Evolutionary conservation across 2,888 invertebrate species (phyloP), one percentile per base, ranked within the genome.

Genomic region (Cheilosia scutellata): DNA sequence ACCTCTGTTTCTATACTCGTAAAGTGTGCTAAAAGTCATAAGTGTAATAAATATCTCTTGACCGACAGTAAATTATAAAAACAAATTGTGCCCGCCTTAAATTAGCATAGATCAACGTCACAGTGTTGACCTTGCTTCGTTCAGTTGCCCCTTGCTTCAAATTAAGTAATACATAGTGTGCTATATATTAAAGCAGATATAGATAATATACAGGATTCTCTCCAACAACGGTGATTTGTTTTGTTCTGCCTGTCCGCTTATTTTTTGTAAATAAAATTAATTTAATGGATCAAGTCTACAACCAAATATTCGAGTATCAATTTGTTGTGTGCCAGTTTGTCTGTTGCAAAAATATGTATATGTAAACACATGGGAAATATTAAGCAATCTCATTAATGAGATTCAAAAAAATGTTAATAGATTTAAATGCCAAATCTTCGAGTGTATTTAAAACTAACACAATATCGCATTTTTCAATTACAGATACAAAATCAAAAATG

Each of bases 401-500:
- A 42, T 42, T n/a, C 5, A 44, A 5, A 16, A n/a, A n/a, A 44
- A 44, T 16, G n/a, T 16, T 7, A 5, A 27, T 29, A 13, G 4
- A 51, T 2, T 2, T 37, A 9, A 13, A 5, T 5, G 13, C 13
- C 1, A 6, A 3, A n/a, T n/a, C n/a, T n/a, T n/a, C 44, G 29
- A 71, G 20, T 57, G 11, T 33, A 33, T 47, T 40, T 4, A 33
- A 9, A 25, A 29, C 55, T 65, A 5, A 44, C 13, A 44, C n/a
- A 44, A 44, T 3, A 44, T 37, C 37, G 1, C 5, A 51, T 7
- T 55, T 57, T 57, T 51, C 71, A 16, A 55, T 80, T 86, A 1
- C 86, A 86, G 82, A 82, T 66, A 80, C 9, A 65, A 70, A 58
- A 71, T 49, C 37, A 71, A 91, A 89, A 87, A 92, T 92, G 91